Conservation (phyloP, 2,888 invertebrate genomes). For the Lithophane ornitopus region DNA sequence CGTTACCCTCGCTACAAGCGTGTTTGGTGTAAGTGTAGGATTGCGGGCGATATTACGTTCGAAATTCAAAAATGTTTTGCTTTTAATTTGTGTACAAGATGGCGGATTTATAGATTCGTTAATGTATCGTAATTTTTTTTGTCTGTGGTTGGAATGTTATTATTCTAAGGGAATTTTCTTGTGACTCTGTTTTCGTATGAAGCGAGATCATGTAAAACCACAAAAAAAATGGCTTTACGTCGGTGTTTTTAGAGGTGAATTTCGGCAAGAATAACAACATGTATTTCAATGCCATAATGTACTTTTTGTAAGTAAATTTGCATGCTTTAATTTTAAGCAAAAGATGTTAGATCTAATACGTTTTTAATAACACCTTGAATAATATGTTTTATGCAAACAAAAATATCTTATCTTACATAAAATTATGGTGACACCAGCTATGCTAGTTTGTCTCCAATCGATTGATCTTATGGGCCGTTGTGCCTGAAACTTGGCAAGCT, state of each 20-base stretch:
- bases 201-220: not conserved
- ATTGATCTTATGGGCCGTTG: slow-evolving; percentile 39
- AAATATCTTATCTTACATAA: no score
- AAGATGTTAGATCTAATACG: no score
- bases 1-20: slow-evolving; percentile 65
- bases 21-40: slow-evolving; percentile 59
- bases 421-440: not conserved
- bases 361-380: no score
- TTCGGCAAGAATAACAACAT: no score
- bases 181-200: not conserved
- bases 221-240: not conserved
- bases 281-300: no score
- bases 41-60: slow-evolving; percentile 42
- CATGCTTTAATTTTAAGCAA: no score
- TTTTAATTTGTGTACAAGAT: slow-evolving; percentile 41
- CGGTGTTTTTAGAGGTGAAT: not conserved
- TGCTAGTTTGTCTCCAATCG: not conserved
- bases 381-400: no score
- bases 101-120: slow-evolving; percentile 7
- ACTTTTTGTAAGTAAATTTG: no score
- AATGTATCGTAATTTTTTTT: not conserved
- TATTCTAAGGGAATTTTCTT: not conserved
- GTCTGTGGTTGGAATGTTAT: not conserved
- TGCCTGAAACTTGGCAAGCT: slow-evolving; percentile 46
- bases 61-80: slow-evolving; percentile 32